Base-by-base conservation (phyloP, 2,113 vertebrate genomes). In the Falco punctatus region DNA sequence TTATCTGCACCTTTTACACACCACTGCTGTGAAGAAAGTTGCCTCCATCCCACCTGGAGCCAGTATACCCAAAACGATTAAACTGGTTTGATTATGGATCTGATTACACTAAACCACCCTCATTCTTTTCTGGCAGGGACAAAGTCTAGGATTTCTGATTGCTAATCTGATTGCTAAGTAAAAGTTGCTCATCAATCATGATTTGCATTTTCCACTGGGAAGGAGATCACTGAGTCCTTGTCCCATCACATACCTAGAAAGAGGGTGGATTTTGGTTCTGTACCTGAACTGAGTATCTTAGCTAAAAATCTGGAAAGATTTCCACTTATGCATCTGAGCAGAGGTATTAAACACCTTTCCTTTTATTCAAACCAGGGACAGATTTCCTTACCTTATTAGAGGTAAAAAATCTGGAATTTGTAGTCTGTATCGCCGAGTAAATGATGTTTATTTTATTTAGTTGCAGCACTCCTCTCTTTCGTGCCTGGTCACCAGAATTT, bases 231-330 rank as follows among this genome's bases (percentile, higher is more conserved):
- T 5, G 57, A 78, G 59, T 73, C n/a, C 18, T 65, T 51, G 16
- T 81, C 33, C 44, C 15, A 8, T 52, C 32, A 27, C 0, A 0
- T 24, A 24, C 30, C 13, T 75, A n/a, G 16, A 44, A 88, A 71
- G 33, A 65, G 30, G 3, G 5, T 9, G 7, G 5, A 67, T 11
- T 62, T 38, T 83, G 27, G 13, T 81, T 73, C 28, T 81, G 38
- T 83, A 38, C 38, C 48, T 75, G 58, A 92, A 57, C 33, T 55
- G 61, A 81, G 51, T 23, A 33, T 71, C 57, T 84, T 46, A 72
- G 10, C 67, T 61, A 32, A 55, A 52, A 64, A 38, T 58, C 40
- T 92, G n/a, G 54, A 71, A 75, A 21, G 9, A 13, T 28, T 86
- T 40, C 69, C 15, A 72, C 28, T 4, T 69, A 49, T 88, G 48